phyloP scores from a whole-genome alignment of 2,797 vertebrate species.

The Clarias platycephalus region DNA sequence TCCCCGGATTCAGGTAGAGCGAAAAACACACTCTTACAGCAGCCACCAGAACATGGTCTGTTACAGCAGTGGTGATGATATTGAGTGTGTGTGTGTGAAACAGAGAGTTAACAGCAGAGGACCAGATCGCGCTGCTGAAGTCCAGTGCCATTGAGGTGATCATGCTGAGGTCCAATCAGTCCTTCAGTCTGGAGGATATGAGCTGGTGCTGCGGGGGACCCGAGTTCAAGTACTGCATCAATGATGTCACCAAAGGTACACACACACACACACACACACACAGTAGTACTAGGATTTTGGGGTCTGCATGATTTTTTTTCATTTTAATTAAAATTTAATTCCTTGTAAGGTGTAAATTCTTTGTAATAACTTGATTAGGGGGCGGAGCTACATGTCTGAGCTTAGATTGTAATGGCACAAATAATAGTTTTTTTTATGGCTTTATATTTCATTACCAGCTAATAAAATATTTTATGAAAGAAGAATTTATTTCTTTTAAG shows the following conservation, averaged over 20 bases:
- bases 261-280: constrained; percentile 18
- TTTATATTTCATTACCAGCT: not conserved
- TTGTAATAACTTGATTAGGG: not conserved
- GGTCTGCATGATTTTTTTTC: too few species aligned
- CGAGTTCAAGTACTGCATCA: constrained; percentile 89
- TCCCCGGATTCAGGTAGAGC: constrained; percentile 92
- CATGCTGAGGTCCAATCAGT: constrained; percentile 96
- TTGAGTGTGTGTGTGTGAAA: constrained; percentile 63
- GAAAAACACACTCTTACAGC: not conserved
- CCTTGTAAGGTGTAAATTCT: not conserved
- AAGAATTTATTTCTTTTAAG: not conserved
- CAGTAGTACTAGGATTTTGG: not conserved
- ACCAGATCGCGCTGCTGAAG: constrained; percentile 95
- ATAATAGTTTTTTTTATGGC: not conserved
- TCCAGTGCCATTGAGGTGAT: constrained; percentile 97
- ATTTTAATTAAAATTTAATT: not conserved
- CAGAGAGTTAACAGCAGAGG: constrained; percentile 90
- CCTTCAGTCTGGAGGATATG: constrained; percentile 93
- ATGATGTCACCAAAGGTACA: constrained; percentile 88
- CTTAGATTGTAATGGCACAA: not conserved
- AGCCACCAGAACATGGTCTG: not conserved
- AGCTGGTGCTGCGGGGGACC: constrained; percentile 89
- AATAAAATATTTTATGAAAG: not conserved
- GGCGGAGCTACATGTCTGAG: not conserved
- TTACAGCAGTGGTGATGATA: not conserved